Conservation (phyloP, 2,888 invertebrate genomes). For the Zygogramma bicolorata region DNA sequence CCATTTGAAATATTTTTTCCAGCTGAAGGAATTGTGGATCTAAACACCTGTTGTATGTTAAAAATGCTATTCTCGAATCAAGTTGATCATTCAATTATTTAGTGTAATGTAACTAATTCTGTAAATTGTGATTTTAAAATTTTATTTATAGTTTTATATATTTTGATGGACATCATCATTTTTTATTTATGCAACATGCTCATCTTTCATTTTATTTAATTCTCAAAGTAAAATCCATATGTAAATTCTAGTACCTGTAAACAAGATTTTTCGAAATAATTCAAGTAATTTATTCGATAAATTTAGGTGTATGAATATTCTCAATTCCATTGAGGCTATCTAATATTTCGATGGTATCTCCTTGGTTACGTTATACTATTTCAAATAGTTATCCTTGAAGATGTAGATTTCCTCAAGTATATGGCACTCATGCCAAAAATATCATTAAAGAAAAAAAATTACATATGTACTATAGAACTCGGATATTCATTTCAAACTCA, state of each 20-base stretch:
- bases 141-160: constrained; percentile 15
- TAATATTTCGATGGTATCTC: neutral
- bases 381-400: too few species aligned
- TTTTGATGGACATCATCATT: constrained; percentile 18
- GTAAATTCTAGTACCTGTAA: constrained; percentile 15
- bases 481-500: too few species aligned
- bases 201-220: constrained; percentile 9
- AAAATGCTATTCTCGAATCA: too few species aligned
- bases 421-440: too few species aligned
- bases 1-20: neutral
- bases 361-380: too few species aligned
- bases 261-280: neutral
- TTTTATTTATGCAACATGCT: constrained; percentile 20
- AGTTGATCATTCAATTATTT: constrained; percentile 9
- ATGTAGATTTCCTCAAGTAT: too few species aligned
- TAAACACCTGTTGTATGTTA: too few species aligned
- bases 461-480: too few species aligned
- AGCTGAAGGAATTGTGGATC: too few species aligned
- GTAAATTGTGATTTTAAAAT: constrained; percentile 9
- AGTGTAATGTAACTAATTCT: constrained; percentile 17
- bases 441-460: too few species aligned
- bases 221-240: neutral
- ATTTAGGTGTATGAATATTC: neutral
- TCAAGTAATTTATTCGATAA: neutral
- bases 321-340: too few species aligned